Evolutionary conservation across 2,797 vertebrate genomes (phyloP), one percentile per base, ranked within the genome.

Genomic region (Semotilus atromaculatus): DNA sequence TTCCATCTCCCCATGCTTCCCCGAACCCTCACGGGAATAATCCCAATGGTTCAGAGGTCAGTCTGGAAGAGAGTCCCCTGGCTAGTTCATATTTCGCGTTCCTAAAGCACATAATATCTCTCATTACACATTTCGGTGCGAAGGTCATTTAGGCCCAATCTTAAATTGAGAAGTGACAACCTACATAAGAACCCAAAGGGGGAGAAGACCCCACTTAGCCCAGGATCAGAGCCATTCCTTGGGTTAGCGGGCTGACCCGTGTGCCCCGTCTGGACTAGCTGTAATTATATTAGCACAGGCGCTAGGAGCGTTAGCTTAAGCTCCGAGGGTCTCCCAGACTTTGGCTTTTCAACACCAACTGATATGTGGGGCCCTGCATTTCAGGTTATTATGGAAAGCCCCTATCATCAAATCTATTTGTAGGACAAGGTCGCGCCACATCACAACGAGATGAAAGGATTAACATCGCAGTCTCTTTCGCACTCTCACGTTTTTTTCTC

Each of bases 271-370:
- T 91, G 85, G 40, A 78, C 72, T 90, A 91, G 89, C 66, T 90
- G 91, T 93, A 92, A 91, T 93, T 93, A 92, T 91, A 92, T 93
- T 91, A 93, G 91, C 89, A 80, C 84, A 87, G 90, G 92, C 89
- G 88, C 92, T 92, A 90, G 89, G 90, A 92, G 89, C 92, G 81
- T 89, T 91, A 90, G 89, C 90, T 87, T 89, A 87, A 92, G 89
- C 91, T 91, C 90, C 91, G 89, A 91, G 86, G 89, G 88, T 89
- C 87, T 89, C 81, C 45, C 31, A 89, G 89, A 75, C 31, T 62
- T 68, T 53, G 40, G 72, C 85, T 90, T 94, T 93, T 94, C 92
- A 93, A 92, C 90, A 89, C 92, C 85, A 89, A 84, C 86, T 93
- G 91, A 92, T 92, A 90, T 90, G 70, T 71, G 67, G 7, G 45